These are phyloP conservation scores for Nothobranchius furzeri DNA, from an alignment of 2,113 vertebrate species.

Conservation along the genomic window DNA sequence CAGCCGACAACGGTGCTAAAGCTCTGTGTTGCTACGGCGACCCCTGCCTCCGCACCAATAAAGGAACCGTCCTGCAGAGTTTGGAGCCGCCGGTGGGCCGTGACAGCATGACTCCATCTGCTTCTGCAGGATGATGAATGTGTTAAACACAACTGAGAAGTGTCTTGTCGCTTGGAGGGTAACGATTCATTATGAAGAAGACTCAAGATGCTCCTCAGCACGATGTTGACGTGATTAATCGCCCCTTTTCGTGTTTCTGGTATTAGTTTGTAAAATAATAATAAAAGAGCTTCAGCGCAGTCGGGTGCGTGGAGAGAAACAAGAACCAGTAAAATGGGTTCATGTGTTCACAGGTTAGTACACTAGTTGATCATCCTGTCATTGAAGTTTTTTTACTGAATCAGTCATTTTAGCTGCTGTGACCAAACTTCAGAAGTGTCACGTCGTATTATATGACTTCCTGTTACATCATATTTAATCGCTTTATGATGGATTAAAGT, in stretches of 20 bases:
- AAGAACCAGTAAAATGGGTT: slow-evolving; percentile 1
- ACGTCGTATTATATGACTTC: no score
- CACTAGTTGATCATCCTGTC: no score
- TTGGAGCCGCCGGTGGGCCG: slow-evolving; percentile 29
- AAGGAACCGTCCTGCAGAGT: slow-evolving; percentile 5
- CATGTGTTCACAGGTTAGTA: no score
- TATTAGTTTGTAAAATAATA: slow-evolving; percentile 40
- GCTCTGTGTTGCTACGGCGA: neutral
- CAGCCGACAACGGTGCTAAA: no score
- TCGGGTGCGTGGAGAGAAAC: neutral
- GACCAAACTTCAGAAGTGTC: no score
- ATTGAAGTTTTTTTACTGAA: no score
- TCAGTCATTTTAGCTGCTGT: no score
- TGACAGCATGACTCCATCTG: slow-evolving; percentile 47
- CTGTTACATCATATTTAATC: no score
- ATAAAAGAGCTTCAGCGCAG: neutral
- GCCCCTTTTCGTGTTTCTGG: neutral
- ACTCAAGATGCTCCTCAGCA: slow-evolving; percentile 39
- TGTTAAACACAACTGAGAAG: slow-evolving; percentile 34
- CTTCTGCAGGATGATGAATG: slow-evolving; percentile 61
- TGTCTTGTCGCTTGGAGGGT: slow-evolving; percentile 43
- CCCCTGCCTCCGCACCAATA: slow-evolving; percentile 4
- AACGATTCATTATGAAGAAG: slow-evolving; percentile 55
- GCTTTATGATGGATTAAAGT: no score
- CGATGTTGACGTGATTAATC: slow-evolving; percentile 52